Evolutionary conservation across 2,113 vertebrate species (phyloP), one percentile per base, ranked within the genome.

Genomic region (Phrynosoma blainvillii): DNA sequence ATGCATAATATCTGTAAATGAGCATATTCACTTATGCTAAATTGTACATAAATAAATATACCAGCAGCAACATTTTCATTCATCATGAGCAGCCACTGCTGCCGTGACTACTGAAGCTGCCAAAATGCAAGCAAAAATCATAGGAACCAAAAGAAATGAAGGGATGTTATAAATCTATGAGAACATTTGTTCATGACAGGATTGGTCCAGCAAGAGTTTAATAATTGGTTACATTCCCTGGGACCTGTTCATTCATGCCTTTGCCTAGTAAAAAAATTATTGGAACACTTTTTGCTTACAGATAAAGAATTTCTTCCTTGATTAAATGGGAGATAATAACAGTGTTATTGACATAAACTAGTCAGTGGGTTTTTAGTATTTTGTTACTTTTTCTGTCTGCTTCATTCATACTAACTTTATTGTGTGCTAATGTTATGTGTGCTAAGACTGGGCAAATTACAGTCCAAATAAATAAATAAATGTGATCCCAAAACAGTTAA

Each of bases 91-190:
- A 80, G 85, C 92, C 47, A 47, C 47, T 47, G 47, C 47, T 47
- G 47, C 47, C 7, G 47, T 47, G 47, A 7, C 47, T 4, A 47
- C 47, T 47, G 47, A 5, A 92, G 92, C 89, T 93, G 82, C 56
- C 10, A 59, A 79, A 94, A 92, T 88, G 92, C 90, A 91, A 94
- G 84, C 70, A 88, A 91, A 62, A 95, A 91, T 89, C 91, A 87
- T 91, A 91, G 82, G 89, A 92, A 94, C 87, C 93, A 81, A 91
- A 94, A 94, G 75, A 77, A 92, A 94, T 90, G 88, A 94, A 96
- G 92, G 76, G 32, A 78, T 89, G 27, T 79, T 91, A 91, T 84
- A 83, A 78, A 40, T 0, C 0, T 86, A 77, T n/a, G 89, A 88
- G 77, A 92, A 92, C 90, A 74, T 32, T 47, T 65, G 36, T 81